Percentiles rank a stretch among this genome's conserved stretches.
phyloP scores from a whole-genome alignment of 2,113 vertebrate species.

The Lucifuga dentata region DNA sequence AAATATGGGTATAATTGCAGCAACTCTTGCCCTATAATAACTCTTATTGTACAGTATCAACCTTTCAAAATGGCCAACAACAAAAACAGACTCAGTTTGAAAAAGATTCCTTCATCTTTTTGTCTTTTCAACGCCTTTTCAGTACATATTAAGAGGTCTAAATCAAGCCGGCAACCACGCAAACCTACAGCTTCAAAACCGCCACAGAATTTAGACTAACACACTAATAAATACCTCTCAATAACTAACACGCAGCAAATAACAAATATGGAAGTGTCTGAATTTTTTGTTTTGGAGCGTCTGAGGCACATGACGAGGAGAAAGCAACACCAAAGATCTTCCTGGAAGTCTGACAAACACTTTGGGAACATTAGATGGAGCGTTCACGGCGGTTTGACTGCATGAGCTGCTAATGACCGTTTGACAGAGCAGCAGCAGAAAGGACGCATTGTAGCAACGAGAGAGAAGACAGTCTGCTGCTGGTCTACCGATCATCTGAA shows the following conservation, averaged over 20 bases:
- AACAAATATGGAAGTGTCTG: neutral
- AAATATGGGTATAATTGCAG: too few species aligned
- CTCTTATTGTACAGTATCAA: neutral
- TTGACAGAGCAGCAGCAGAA: constrained; percentile 39
- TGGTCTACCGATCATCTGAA: constrained; percentile 52
- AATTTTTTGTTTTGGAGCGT: neutral
- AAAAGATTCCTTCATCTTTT: neutral
- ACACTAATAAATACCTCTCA: neutral
- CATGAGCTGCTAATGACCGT: constrained; percentile 34
- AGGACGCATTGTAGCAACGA: constrained; percentile 49
- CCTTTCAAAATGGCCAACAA: neutral
- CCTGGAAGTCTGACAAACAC: constrained; percentile 8
- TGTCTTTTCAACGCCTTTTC: neutral
- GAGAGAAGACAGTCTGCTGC: constrained; percentile 25
- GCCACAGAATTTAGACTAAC: constrained; percentile 3
- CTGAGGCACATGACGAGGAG: constrained; percentile 27
- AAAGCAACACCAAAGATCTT: neutral
- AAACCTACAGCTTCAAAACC: neutral
- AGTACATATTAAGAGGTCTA: neutral
- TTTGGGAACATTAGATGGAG: too few species aligned
- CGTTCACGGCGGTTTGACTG: constrained; percentile 25
- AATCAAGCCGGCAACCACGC: neutral
- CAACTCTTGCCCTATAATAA: too few species aligned
- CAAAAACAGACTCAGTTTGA: too few species aligned
- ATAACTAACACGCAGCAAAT: neutral